A percentile compares a stretch with the other conserved stretches of the same genome.
Evolutionary conservation across 2,113 vertebrate species (phyloP).

Genomic region (Merops nubicus): DNA sequence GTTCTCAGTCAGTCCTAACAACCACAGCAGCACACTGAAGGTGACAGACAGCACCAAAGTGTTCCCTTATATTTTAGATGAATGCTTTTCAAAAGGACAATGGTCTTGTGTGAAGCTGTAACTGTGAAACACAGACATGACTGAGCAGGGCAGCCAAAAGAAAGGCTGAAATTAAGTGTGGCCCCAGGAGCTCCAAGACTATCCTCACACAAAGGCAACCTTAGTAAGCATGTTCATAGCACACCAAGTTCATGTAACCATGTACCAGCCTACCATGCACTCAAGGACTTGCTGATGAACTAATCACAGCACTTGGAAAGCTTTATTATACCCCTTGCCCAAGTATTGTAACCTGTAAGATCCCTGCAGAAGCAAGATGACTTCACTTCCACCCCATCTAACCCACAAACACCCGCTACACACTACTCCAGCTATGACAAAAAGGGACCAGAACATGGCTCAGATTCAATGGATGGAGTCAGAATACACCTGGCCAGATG

Average conservation of each 20-base stretch:
- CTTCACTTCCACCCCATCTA: neutral
- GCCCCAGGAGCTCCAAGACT: neutral
- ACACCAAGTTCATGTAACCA: neutral
- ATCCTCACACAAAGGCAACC: rapidly evolving
- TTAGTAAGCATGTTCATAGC: rapidly evolving
- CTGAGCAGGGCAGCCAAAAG: neutral
- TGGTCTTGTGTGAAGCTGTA: neutral
- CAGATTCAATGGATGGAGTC: neutral
- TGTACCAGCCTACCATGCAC: neutral
- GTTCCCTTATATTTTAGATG: rapidly evolving
- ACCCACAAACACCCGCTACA: rapidly evolving
- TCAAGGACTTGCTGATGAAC: neutral
- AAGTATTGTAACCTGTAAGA: neutral
- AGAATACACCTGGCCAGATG: neutral
- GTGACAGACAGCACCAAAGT: neutral
- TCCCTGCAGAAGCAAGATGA: rapidly evolving
- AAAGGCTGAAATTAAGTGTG: rapidly evolving
- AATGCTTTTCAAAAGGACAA: neutral
- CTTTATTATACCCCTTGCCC: neutral
- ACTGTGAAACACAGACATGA: neutral
- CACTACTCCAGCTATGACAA: neutral
- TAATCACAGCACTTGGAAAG: neutral
- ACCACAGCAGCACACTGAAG: neutral
- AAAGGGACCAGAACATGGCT: neutral
- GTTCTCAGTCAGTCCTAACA: neutral